A percentile compares a stretch with the other conserved stretches of the same genome.
These are phyloP conservation scores for Odontamblyopus rebecca DNA, from an alignment of 2,797 vertebrate genomes.

Conservation along the genomic window DNA sequence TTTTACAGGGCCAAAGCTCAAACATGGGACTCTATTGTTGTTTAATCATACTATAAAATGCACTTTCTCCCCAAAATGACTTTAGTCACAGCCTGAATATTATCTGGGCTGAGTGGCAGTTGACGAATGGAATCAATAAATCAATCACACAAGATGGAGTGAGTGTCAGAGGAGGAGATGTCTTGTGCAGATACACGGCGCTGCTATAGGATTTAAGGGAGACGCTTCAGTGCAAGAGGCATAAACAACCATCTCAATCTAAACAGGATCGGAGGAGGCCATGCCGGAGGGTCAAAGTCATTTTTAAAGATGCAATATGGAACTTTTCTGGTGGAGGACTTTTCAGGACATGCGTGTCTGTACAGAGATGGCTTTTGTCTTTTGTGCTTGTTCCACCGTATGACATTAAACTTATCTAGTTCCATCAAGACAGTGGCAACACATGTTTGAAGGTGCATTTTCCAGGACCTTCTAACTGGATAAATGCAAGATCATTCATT, in stretches of 20 bases:
- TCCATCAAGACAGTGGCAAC: too few species aligned
- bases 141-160: conserved; percentile 48
- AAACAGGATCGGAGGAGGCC: background rate
- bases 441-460: too few species aligned
- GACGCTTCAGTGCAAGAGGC: conserved; percentile 19
- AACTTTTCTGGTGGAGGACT: too few species aligned
- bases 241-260: conserved; percentile 26
- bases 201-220: conserved; percentile 8
- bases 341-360: too few species aligned
- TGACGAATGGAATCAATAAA: conserved; percentile 58
- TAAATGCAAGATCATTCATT: too few species aligned
- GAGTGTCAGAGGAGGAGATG: conserved; percentile 34
- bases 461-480: too few species aligned
- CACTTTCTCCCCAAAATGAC: background rate
- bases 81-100: conserved; percentile 3
- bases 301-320: conserved; percentile 1
- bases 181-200: conserved; percentile 11
- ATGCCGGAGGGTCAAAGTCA: background rate
- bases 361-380: too few species aligned
- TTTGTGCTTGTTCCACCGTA: too few species aligned
- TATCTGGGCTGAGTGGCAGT: conserved; percentile 39
- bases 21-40: conserved; percentile 1
- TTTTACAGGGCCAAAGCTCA: background rate
- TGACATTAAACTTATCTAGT: too few species aligned
- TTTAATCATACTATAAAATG: conserved; percentile 21